A percentile compares a stretch with the other conserved stretches of the same genome.
These are phyloP conservation scores for Egretta garzetta DNA, from an alignment of 2,113 vertebrate species.

Conservation along the genomic window DNA sequence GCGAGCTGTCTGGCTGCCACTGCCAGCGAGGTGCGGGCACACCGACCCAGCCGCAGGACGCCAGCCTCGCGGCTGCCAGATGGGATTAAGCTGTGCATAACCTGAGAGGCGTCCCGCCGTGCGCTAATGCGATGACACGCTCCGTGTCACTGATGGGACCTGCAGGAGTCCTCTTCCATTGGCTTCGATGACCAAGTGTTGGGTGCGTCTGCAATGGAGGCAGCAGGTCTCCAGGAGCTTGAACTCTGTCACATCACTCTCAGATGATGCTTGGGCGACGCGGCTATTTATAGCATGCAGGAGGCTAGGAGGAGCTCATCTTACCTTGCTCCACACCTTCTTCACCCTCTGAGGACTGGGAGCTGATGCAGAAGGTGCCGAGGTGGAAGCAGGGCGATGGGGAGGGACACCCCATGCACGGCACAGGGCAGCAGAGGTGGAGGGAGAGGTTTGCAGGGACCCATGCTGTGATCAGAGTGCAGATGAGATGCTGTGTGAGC, in stretches of 20 bases:
- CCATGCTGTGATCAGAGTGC: not conserved
- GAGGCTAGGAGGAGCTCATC: not conserved
- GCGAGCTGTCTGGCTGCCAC: not conserved
- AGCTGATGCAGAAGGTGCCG: not conserved
- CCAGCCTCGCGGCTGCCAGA: not conserved
- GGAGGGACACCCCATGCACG: not conserved
- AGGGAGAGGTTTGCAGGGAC: not conserved
- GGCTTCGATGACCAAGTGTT: not conserved
- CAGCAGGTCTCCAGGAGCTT: not conserved
- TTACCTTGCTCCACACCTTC: conserved; percentile 23
- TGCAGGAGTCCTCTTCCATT: not conserved
- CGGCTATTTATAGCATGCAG: not conserved
- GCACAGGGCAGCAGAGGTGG: not conserved
- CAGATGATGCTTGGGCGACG: not conserved
- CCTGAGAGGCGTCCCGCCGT: not conserved
- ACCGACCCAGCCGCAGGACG: not conserved
- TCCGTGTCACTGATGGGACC: not conserved
- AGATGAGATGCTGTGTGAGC: not conserved
- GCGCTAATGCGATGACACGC: not conserved
- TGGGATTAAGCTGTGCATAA: not conserved
- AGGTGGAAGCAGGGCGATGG: not conserved
- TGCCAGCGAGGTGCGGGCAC: not conserved
- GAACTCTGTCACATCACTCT: not conserved
- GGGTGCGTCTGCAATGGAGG: not conserved
- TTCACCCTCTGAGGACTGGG: not conserved